These are phyloP conservation scores for Diadegma fenestrale DNA, from an alignment of 2,888 invertebrate species.

Conservation along the genomic window DNA sequence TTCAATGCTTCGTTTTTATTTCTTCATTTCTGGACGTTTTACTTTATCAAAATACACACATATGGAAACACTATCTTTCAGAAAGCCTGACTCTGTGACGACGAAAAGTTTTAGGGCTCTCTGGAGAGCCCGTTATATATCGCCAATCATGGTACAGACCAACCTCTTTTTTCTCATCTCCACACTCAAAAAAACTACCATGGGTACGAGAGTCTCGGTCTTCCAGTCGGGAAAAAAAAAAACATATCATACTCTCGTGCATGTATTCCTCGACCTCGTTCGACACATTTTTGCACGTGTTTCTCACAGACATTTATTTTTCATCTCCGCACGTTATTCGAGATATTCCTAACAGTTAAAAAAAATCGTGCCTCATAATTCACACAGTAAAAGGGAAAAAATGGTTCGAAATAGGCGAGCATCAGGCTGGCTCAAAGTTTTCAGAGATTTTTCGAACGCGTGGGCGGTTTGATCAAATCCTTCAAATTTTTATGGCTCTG, in stretches of 20 bases:
- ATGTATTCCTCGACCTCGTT: constrained; percentile 28
- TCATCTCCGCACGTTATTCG: neutral
- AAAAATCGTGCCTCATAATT: constrained; percentile 1
- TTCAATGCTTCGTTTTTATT: constrained; percentile 1
- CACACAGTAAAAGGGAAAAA: neutral
- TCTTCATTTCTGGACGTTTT: constrained; percentile 27
- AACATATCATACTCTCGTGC: constrained; percentile 1
- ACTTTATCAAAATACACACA: constrained; percentile 34
- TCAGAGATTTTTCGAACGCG: constrained; percentile 7
- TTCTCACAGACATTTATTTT: constrained; percentile 15
- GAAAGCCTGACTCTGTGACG: constrained; percentile 32
- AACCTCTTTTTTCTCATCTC: constrained; percentile 32
- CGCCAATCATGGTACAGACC: constrained; percentile 55
- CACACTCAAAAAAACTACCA: constrained; percentile 14
- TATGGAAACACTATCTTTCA: constrained; percentile 34
- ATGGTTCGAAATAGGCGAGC: neutral
- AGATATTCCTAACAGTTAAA: constrained; percentile 4
- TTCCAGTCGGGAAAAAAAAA: constrained; percentile 16
- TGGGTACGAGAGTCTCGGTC: neutral
- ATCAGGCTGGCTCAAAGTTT: neutral
- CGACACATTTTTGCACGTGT: constrained; percentile 36
- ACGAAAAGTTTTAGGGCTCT: constrained; percentile 54
- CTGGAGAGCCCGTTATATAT: constrained; percentile 42
- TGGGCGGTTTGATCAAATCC: neutral
- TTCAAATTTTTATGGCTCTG: neutral